Evolutionary conservation across 1,140 invertebrate genomes (phyloP).

Genomic region (Bombus impatiens): DNA sequence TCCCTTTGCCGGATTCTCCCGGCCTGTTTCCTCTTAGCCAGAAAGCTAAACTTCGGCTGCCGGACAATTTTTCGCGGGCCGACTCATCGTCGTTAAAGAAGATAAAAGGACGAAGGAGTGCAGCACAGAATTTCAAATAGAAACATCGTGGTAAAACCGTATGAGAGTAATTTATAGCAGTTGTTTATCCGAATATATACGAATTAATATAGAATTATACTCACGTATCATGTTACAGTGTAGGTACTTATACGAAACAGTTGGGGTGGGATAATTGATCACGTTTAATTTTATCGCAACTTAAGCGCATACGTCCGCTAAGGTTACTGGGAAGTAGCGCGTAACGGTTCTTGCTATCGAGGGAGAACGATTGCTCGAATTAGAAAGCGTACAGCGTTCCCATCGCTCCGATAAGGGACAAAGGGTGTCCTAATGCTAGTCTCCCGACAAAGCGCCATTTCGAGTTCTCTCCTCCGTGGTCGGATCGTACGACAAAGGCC

Average conservation of each 20-base stretch:
- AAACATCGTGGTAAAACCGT: neutral
- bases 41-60: constrained; percentile 27
- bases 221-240: too few relatives aligned
- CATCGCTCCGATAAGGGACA: constrained; percentile 71
- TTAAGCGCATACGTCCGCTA: neutral
- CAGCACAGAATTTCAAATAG: neutral
- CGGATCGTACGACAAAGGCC: constrained; percentile 74
- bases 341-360: constrained; percentile 23
- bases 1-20: constrained; percentile 49
- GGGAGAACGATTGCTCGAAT: constrained; percentile 55
- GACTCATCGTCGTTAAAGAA: neutral
- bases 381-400: constrained; percentile 43
- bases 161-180: neutral
- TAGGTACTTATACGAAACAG: neutral
- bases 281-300: neutral
- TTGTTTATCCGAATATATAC: too few relatives aligned
- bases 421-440: constrained; percentile 74
- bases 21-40: constrained; percentile 37
- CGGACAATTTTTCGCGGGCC: constrained; percentile 7
- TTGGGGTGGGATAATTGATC: neutral
- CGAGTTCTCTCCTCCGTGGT: constrained; percentile 44
- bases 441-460: constrained; percentile 71
- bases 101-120: neutral
- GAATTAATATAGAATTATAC: neutral
- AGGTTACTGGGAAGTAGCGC: neutral